Evolutionary conservation across 2,888 invertebrate species (phyloP).

Genomic region (Loripinus fragilis): DNA sequence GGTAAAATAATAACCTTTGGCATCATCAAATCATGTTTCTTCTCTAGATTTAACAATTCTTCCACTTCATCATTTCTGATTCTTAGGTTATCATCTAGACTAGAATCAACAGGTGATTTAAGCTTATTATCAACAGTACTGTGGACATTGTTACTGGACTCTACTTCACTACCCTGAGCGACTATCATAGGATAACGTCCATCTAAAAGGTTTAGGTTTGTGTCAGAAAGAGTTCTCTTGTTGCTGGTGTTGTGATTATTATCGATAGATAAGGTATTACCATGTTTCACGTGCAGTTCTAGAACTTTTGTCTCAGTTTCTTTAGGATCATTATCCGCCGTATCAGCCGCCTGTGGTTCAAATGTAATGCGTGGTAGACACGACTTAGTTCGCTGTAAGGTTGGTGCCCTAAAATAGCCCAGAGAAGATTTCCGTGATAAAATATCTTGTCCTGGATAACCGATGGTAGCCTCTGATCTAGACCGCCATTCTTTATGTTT

Average conservation of each 20-base stretch:
- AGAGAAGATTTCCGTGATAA: background rate
- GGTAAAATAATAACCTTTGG: conserved; percentile 44
- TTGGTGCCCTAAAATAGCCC: background rate
- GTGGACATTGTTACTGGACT: background rate
- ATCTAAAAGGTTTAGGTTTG: background rate
- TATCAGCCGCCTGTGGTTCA: background rate
- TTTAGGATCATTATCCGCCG: too few species aligned
- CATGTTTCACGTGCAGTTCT: background rate
- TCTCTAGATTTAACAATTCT: background rate
- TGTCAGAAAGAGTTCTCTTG: background rate
- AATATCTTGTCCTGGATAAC: background rate
- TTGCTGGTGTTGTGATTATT: too few species aligned
- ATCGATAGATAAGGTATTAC: background rate
- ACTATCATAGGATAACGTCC: background rate
- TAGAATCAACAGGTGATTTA: background rate
- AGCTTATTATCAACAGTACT: background rate
- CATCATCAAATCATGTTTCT: background rate
- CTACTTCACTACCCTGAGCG: background rate
- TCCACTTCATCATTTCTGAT: background rate
- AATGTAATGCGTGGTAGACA: background rate
- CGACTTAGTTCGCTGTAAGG: background rate
- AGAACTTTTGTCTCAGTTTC: background rate
- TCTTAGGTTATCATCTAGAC: background rate
- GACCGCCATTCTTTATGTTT: background rate
- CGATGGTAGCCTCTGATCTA: conserved; percentile 1